Evolutionary conservation across 2,113 vertebrate species (phyloP).

Genomic region (Elgaria multicarinata): DNA sequence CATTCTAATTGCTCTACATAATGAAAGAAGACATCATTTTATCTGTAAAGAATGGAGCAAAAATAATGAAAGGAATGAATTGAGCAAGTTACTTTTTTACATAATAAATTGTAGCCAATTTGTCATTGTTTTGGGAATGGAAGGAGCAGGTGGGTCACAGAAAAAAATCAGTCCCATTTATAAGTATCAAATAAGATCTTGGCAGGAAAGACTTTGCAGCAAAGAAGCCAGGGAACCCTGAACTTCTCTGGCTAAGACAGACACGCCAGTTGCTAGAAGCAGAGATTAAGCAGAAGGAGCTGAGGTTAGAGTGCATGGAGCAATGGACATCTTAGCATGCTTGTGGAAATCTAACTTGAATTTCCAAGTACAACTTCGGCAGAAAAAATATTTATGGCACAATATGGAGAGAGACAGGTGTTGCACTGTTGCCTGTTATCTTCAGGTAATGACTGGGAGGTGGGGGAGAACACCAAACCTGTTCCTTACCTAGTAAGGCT

Average conservation of each 20-base stretch:
- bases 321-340: too few species aligned
- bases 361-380: not conserved
- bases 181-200: too few species aligned
- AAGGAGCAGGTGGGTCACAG: too few species aligned
- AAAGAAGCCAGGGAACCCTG: not conserved
- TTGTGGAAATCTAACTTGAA: too few species aligned
- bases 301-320: not conserved
- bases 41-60: not conserved
- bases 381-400: not conserved
- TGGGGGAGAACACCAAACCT: rapidly evolving
- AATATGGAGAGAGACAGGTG: too few species aligned
- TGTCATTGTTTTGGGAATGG: not conserved
- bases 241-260: not conserved
- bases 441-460: not conserved
- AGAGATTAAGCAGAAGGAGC: not conserved
- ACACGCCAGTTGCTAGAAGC: not conserved
- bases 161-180: not conserved
- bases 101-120: not conserved
- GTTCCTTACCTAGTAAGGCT: constrained; percentile 90
- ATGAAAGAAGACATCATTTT: not conserved
- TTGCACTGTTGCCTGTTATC: not conserved
- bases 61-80: not conserved
- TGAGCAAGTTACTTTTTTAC: not conserved
- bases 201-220: not conserved
- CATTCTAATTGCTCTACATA: not conserved